Percentiles rank a stretch among this genome's conserved stretches.
Evolutionary conservation across 2,888 invertebrate species (phyloP).

Genomic region (Nebria salina): DNA sequence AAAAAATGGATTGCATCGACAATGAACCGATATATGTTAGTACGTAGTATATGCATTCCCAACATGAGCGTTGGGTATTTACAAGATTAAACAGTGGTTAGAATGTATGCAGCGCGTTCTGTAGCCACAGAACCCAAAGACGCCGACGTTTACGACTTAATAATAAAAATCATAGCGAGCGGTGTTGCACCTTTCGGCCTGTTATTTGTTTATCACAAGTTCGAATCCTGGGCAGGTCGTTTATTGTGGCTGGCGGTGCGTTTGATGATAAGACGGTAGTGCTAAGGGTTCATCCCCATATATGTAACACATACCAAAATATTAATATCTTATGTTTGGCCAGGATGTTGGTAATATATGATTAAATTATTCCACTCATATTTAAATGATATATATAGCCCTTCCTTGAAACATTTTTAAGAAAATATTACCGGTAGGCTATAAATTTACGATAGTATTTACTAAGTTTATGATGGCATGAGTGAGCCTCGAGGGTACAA

Average conservation of each 20-base stretch:
- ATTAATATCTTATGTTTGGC: neutral
- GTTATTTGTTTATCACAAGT: slow-evolving; percentile 44
- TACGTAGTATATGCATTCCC: neutral
- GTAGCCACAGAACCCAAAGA: slow-evolving; percentile 14
- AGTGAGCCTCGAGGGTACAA: neutral
- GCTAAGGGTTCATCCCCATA: neutral
- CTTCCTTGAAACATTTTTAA: too few species aligned
- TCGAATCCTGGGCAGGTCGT: slow-evolving; percentile 42
- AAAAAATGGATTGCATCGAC: too few species aligned
- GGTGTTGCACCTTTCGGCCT: slow-evolving; percentile 44
- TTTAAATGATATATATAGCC: too few species aligned
- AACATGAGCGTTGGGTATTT: neutral
- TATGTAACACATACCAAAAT: neutral
- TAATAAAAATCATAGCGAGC: slow-evolving; percentile 44
- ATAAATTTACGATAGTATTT: neutral
- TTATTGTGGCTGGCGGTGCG: slow-evolving; percentile 37
- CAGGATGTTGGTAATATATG: neutral
- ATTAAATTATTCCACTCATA: neutral
- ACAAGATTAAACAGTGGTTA: neutral
- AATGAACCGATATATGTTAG: too few species aligned
- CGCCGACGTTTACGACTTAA: slow-evolving; percentile 46
- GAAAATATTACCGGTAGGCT: neutral
- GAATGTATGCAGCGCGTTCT: neutral
- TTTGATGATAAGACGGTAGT: slow-evolving; percentile 37
- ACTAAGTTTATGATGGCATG: neutral